Evolutionary conservation across 1,140 invertebrate genomes (phyloP).

Genomic region (Antheraea mylitta): DNA sequence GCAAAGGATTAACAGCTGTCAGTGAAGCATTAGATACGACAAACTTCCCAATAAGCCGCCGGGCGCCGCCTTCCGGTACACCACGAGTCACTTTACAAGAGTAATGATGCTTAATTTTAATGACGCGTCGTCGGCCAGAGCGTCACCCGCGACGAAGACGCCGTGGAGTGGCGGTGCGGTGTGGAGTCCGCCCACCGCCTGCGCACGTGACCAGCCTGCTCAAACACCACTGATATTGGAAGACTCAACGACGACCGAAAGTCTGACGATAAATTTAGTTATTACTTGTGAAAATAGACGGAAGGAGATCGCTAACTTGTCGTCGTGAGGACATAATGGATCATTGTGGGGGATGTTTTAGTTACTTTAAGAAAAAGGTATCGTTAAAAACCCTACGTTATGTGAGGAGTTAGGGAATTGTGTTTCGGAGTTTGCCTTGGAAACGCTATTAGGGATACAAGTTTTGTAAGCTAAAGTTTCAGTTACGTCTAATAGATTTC

Average conservation of each 20-base stretch:
- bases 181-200: constrained; percentile 29
- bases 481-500: too few relatives aligned
- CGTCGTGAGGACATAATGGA: constrained; percentile 76
- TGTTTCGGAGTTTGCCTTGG: constrained; percentile 42
- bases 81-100: constrained; percentile 67
- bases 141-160: constrained; percentile 37
- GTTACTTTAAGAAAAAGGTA: constrained; percentile 66
- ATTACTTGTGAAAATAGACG: constrained; percentile 79
- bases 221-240: constrained; percentile 67
- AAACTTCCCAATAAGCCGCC: constrained; percentile 68
- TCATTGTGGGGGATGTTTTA: constrained; percentile 73
- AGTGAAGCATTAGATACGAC: constrained; percentile 40
- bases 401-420: constrained; percentile 67
- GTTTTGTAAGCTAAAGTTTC: constrained; percentile 13
- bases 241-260: constrained; percentile 64
- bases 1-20: constrained; percentile 59
- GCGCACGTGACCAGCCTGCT: constrained; percentile 61
- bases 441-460: constrained; percentile 33
- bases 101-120: constrained; percentile 78
- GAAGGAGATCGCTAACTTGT: constrained; percentile 78
- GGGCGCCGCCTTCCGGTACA: constrained; percentile 53
- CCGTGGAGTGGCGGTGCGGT: constrained; percentile 17
- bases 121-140: constrained; percentile 64
- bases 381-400: constrained; percentile 66
- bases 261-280: constrained; percentile 78